Conservation (phyloP, 2,113 vertebrate genomes). For the Prionailurus bengalensis region DNA sequence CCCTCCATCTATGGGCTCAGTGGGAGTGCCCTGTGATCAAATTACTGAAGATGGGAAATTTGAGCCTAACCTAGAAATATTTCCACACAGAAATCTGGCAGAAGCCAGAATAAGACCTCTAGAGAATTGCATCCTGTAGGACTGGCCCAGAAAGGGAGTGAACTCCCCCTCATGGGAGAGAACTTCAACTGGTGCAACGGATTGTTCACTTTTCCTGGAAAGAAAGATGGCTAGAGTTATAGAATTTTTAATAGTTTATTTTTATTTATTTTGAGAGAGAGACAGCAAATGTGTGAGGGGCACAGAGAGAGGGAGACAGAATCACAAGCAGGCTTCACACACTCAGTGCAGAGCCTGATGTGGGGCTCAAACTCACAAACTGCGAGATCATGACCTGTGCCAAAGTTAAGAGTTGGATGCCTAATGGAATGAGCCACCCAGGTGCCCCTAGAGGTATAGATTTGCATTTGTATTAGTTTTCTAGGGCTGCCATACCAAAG, state of each 20-base stretch:
- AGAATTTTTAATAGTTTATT: background rate
- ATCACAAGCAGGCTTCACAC: too few relatives aligned
- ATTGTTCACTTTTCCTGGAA: conserved; percentile 24
- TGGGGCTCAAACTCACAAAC: too few relatives aligned
- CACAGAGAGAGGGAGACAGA: too few relatives aligned
- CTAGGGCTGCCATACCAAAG: background rate
- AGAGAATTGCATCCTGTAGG: background rate
- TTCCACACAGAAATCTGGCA: background rate
- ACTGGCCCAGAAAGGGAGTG: background rate
- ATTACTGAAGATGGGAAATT: background rate
- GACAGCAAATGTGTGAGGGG: too few relatives aligned
- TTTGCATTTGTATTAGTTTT: background rate
- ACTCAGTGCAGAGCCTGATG: too few relatives aligned
- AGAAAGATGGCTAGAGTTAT: background rate
- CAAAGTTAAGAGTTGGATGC: too few relatives aligned
- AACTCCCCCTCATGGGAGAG: background rate
- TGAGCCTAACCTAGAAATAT: background rate
- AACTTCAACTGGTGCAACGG: background rate
- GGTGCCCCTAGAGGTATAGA: background rate
- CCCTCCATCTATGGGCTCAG: background rate
- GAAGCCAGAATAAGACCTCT: background rate
- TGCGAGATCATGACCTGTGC: too few relatives aligned
- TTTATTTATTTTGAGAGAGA: too few relatives aligned
- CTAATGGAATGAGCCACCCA: too few relatives aligned
- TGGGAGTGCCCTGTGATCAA: background rate